phyloP scores from a whole-genome alignment of 2,888 invertebrate species.

The Drosophila bunnanda region DNA sequence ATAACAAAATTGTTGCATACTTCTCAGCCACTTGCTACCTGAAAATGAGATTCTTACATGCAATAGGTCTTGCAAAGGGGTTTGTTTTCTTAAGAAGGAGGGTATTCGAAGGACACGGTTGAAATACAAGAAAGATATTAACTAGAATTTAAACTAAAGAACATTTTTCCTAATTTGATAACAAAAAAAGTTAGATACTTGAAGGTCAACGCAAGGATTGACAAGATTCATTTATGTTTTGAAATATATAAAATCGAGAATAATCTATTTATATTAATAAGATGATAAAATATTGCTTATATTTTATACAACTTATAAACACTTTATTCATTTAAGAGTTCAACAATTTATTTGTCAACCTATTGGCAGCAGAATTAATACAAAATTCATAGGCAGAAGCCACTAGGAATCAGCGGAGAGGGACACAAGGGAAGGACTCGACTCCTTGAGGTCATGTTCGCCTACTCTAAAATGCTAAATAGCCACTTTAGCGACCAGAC shows the following conservation, averaged over 20 bases:
- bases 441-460: slow-evolving; percentile 53
- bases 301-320: slow-evolving; percentile 6
- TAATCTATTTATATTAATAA: neutral
- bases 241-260: neutral
- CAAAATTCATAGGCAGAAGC: slow-evolving; percentile 58
- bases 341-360: slow-evolving; percentile 20
- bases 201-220: neutral
- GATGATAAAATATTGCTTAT: neutral
- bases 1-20: slow-evolving; percentile 27
- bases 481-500: slow-evolving; percentile 77
- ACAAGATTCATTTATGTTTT: no score
- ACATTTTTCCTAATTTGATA: neutral
- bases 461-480: slow-evolving; percentile 81
- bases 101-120: neutral
- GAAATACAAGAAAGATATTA: neutral
- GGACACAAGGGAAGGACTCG: slow-evolving; percentile 1
- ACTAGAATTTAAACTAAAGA: neutral
- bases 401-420: slow-evolving; percentile 1
- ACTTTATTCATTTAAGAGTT: slow-evolving; percentile 56
- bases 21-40: slow-evolving; percentile 8
- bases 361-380: slow-evolving; percentile 66
- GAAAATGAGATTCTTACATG: neutral
- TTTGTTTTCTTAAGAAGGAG: neutral
- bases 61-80: neutral
- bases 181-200: neutral